Conservation (phyloP, 2,888 invertebrate species). For the Lacanobia wlatinum region DNA sequence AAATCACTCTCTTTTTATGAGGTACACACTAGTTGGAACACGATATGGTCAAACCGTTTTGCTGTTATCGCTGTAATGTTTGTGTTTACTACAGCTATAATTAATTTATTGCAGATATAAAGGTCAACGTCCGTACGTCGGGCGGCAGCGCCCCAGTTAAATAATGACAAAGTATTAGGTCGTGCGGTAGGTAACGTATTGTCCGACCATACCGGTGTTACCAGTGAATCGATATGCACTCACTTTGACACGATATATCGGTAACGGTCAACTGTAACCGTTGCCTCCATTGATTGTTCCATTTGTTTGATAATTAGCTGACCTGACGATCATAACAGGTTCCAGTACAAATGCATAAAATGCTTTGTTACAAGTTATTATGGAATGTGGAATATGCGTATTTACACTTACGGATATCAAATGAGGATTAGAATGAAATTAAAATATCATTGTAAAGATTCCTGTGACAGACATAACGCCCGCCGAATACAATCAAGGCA, state of each 20-base stretch:
- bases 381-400: conserved; percentile 5
- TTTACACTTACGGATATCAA: background rate
- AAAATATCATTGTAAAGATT: conserved; percentile 1
- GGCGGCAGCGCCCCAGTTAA: conserved; percentile 59
- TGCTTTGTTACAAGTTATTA: conserved; percentile 9
- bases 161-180: conserved; percentile 65
- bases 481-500: background rate
- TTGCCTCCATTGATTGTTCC: conserved; percentile 52
- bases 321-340: conserved; percentile 33
- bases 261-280: conserved; percentile 64
- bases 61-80: conserved; percentile 36
- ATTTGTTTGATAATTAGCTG: conserved; percentile 54
- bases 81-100: conserved; percentile 36
- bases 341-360: conserved; percentile 7
- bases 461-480: background rate
- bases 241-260: conserved; percentile 57
- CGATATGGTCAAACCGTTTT: conserved; percentile 19
- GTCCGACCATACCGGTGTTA: conserved; percentile 59
- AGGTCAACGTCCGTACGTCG: conserved; percentile 63
- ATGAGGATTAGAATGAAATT: background rate
- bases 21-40: conserved; percentile 6
- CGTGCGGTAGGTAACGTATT: conserved; percentile 57
- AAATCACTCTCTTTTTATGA: conserved; percentile 19
- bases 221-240: conserved; percentile 65
- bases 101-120: conserved; percentile 60